These are phyloP conservation scores for Antheraea yamamai DNA, from an alignment of 2,888 invertebrate species.

Conservation along the genomic window DNA sequence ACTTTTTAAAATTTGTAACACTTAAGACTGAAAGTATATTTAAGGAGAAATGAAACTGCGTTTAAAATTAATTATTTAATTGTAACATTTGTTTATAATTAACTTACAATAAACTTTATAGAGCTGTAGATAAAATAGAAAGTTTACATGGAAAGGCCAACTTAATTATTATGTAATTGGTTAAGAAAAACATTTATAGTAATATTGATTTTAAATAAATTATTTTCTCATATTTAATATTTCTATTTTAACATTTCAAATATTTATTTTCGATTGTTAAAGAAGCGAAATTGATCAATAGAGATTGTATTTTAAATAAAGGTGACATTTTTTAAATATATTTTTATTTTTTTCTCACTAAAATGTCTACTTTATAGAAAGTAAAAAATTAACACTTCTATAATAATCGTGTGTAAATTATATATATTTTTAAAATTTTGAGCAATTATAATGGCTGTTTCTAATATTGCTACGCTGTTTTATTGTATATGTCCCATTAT, in stretches of 20 bases:
- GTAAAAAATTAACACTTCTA: not conserved
- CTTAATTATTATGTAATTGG: slow-evolving; percentile 43
- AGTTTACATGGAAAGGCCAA: slow-evolving; percentile 76
- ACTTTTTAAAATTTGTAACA: not conserved
- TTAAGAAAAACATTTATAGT: not conserved
- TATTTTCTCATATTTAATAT: not conserved
- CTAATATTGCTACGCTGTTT: not conserved
- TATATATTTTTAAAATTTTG: not conserved
- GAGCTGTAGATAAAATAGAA: not conserved
- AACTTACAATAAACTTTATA: slow-evolving; percentile 2
- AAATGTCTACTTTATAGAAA: not conserved
- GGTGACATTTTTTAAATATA: not conserved
- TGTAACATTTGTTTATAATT: not conserved
- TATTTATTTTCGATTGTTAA: not conserved
- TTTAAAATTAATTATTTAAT: not conserved
- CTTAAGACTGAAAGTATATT: not conserved
- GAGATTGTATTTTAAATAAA: too few species aligned
- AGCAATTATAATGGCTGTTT: not conserved
- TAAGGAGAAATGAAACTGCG: not conserved
- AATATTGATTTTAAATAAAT: not conserved
- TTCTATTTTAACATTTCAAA: not conserved
- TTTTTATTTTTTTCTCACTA: not conserved
- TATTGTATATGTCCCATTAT: too few species aligned
- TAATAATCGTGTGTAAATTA: not conserved
- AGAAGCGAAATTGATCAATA: not conserved